These are phyloP conservation scores for Aromia moschata DNA, from an alignment of 2,888 invertebrate genomes.

Conservation along the genomic window DNA sequence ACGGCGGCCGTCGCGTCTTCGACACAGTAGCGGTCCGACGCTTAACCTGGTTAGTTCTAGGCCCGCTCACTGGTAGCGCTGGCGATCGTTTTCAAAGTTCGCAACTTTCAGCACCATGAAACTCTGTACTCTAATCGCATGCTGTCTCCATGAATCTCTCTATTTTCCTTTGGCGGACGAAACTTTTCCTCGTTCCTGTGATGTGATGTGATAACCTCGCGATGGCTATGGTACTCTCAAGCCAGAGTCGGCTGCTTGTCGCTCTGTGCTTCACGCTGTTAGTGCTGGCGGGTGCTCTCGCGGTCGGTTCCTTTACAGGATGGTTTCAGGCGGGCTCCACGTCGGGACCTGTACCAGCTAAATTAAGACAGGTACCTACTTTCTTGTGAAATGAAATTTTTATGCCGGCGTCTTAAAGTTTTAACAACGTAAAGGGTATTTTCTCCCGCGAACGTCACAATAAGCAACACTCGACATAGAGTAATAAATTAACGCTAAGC, in stretches of 20 bases:
- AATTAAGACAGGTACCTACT: conserved; percentile 69
- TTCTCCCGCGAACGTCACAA: no score
- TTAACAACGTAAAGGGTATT: no score
- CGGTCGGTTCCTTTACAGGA: conserved; percentile 70
- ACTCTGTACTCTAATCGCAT: conserved; percentile 30
- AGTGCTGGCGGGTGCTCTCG: conserved; percentile 67
- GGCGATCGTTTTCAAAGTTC: conserved; percentile 49
- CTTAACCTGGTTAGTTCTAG: conserved; percentile 55
- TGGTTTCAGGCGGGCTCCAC: conserved; percentile 69
- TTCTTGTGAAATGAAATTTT: no score
- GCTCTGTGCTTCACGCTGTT: conserved; percentile 68
- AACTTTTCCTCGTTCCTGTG: conserved; percentile 10
- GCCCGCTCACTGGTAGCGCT: conserved; percentile 54
- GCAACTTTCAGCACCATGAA: conserved; percentile 38
- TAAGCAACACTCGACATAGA: no score
- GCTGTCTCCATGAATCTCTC: conserved; percentile 24
- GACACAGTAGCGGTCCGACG: conserved; percentile 59
- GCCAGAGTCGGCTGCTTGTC: conserved; percentile 70
- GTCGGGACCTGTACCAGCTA: conserved; percentile 67
- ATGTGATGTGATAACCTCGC: conserved; percentile 35
- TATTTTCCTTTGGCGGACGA: conserved; percentile 9
- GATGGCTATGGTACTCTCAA: conserved; percentile 75
- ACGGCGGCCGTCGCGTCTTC: conserved; percentile 45
- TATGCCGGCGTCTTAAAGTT: no score
- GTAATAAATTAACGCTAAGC: no score